phyloP scores from a whole-genome alignment of 2,797 vertebrate genomes.

The Sebastiscus tertius region DNA sequence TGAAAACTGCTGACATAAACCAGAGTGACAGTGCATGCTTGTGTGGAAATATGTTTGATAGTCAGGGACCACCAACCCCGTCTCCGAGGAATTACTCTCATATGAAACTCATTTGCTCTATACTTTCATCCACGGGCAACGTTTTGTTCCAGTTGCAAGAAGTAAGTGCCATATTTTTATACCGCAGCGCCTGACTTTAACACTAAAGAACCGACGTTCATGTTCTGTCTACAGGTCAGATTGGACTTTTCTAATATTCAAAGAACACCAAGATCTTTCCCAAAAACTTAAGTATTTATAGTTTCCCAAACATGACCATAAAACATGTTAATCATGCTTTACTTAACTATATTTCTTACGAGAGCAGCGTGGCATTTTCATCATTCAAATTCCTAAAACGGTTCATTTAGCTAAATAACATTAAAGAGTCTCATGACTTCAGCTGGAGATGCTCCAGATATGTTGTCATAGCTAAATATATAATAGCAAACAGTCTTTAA shows the following conservation, averaged over 20 bases:
- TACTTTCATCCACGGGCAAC: background rate
- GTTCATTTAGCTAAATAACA: background rate
- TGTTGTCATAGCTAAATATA: background rate
- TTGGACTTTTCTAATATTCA: background rate
- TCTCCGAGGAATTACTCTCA: background rate
- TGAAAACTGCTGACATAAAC: background rate
- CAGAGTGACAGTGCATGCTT: background rate
- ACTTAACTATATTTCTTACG: background rate
- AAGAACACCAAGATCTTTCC: background rate
- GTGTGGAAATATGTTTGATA: background rate
- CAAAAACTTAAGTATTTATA: background rate
- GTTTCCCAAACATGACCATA: background rate
- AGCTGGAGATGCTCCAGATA: background rate
- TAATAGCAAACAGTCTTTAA: background rate
- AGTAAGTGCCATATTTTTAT: background rate
- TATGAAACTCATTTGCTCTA: background rate
- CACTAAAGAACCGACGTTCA: background rate
- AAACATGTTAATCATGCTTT: background rate
- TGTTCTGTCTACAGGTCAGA: background rate
- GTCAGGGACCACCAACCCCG: background rate
- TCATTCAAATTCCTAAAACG: background rate
- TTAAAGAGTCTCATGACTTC: background rate
- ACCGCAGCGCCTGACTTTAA: background rate
- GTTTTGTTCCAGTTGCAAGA: background rate
- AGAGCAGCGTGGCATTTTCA: background rate